Evolutionary conservation across 1,140 invertebrate species (phyloP).

Genomic region (Drosophila busckii): DNA sequence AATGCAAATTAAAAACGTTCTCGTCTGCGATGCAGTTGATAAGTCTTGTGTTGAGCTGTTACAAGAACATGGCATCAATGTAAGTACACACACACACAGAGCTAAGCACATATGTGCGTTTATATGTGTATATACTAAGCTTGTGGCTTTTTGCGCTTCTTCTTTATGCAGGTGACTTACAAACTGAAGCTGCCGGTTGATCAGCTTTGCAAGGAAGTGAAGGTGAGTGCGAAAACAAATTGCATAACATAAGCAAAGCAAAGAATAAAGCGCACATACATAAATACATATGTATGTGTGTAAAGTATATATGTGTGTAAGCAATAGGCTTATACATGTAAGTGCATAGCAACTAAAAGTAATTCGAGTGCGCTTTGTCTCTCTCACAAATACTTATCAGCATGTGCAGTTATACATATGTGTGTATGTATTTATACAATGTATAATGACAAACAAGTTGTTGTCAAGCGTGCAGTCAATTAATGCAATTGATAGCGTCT

Average conservation of each 20-base stretch:
- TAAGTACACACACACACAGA: constrained; percentile 77
- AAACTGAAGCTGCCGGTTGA: constrained; percentile 91
- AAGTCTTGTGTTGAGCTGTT: constrained; percentile 90
- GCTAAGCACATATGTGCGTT: neutral
- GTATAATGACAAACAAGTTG: no score
- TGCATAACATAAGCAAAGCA: neutral
- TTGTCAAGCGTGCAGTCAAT: no score
- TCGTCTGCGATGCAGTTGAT: constrained; percentile 96
- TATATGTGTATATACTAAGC: neutral
- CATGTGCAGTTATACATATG: neutral
- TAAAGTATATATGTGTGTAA: neutral
- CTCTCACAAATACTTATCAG: constrained; percentile 10
- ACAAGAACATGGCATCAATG: constrained; percentile 86
- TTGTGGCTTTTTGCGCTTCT: constrained; percentile 6
- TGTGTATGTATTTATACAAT: neutral
- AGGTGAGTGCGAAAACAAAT: constrained; percentile 82
- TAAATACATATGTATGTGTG: neutral
- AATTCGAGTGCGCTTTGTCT: constrained; percentile 6
- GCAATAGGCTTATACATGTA: neutral
- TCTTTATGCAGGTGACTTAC: constrained; percentile 57
- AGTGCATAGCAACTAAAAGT: neutral
- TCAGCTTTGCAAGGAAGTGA: constrained; percentile 90
- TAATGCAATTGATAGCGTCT: neutral
- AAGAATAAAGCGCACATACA: neutral
- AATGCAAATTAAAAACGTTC: constrained; percentile 84